Evolutionary conservation across 1,140 invertebrate genomes (phyloP).

Genomic region (Camponotus floridanus): DNA sequence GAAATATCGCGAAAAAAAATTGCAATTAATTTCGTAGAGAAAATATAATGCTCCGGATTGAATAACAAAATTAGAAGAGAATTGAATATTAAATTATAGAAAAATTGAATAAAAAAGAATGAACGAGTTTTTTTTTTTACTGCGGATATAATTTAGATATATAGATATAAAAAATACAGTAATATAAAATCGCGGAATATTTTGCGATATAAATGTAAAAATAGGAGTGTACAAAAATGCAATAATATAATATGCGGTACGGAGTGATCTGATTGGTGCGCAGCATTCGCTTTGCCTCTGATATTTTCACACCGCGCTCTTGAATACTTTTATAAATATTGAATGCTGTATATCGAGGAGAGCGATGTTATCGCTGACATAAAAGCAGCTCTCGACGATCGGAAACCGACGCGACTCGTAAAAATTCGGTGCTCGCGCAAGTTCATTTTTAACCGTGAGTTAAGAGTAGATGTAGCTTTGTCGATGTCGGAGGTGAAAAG

Average conservation of each 20-base stretch:
- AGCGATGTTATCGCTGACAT: conserved; percentile 60
- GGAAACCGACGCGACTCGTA: conserved; percentile 43
- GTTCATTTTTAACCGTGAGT: conserved; percentile 63
- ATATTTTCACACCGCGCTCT: conserved; percentile 48
- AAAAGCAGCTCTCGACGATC: conserved; percentile 55
- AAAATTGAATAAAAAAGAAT: conserved; percentile 49
- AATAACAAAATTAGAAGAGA: neutral
- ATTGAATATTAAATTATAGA: neutral
- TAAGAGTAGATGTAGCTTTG: conserved; percentile 40
- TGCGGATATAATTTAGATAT: too few relatives aligned
- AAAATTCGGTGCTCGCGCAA: conserved; percentile 58
- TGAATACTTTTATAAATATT: conserved; percentile 68
- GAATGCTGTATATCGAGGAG: conserved; percentile 54
- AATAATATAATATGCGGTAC: conserved; percentile 39
- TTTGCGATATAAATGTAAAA: conserved; percentile 53
- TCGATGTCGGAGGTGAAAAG: conserved; percentile 38
- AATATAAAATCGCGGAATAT: conserved; percentile 33
- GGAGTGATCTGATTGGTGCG: neutral
- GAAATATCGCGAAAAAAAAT: neutral
- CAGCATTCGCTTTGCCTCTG: conserved; percentile 11
- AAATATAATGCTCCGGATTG: neutral
- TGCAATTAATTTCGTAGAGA: neutral
- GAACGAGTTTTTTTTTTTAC: conserved; percentile 19
- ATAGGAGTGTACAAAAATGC: conserved; percentile 34
- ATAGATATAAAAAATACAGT: neutral